A percentile compares a stretch with the other conserved stretches of the same genome.
Evolutionary conservation across 2,888 invertebrate species (phyloP).

Genomic region (Anthrax anthrax): DNA sequence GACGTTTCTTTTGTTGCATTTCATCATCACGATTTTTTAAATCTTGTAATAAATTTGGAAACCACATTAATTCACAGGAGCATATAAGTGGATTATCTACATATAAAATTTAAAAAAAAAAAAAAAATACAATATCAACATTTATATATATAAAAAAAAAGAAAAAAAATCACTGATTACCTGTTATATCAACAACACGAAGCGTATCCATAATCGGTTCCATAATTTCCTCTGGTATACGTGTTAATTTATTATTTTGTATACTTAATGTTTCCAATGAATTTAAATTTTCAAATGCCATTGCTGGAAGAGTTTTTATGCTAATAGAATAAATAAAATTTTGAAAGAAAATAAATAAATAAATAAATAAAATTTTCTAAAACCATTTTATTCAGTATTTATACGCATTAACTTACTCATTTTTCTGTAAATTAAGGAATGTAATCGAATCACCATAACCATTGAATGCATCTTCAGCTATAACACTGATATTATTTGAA

Average conservation of each 20-base stretch:
- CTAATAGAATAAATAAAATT: slow-evolving; percentile 37
- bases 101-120: slow-evolving; percentile 9
- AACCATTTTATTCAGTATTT: too few species aligned
- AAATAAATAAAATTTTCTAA: background rate
- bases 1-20: slow-evolving; percentile 75
- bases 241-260: slow-evolving; percentile 73
- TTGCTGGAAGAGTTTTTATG: slow-evolving; percentile 64
- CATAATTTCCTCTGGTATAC: slow-evolving; percentile 76
- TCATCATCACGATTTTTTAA: slow-evolving; percentile 71
- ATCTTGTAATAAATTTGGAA: slow-evolving; percentile 64
- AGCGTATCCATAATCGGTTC: slow-evolving; percentile 78
- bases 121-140: background rate
- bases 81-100: slow-evolving; percentile 79
- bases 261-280: slow-evolving; percentile 77
- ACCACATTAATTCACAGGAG: slow-evolving; percentile 80
- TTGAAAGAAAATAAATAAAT: background rate
- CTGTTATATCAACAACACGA: slow-evolving; percentile 76
- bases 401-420: slow-evolving; percentile 67
- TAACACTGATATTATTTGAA: slow-evolving; percentile 70
- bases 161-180: slow-evolving; percentile 35
- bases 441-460: slow-evolving; percentile 84
- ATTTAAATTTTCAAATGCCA: slow-evolving; percentile 78
- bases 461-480: slow-evolving; percentile 74
- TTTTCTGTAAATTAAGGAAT: slow-evolving; percentile 83
- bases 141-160: background rate